A percentile compares a stretch with the other conserved stretches of the same genome.
Conservation (phyloP, 2,113 vertebrate species). For the Tupaia chinensis region DNA sequence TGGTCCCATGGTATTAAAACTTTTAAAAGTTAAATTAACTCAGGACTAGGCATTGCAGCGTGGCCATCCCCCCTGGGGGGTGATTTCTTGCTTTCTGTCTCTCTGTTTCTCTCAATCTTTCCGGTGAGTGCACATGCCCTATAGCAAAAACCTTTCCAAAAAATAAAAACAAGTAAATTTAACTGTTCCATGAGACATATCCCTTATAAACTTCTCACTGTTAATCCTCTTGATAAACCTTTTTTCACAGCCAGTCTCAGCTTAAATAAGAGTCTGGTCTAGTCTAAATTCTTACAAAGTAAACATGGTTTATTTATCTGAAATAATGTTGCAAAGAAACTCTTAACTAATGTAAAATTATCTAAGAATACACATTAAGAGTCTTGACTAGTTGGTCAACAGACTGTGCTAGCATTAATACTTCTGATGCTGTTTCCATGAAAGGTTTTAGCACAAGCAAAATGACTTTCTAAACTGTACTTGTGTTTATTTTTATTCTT, state of each 20-base stretch:
- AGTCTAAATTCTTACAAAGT: constrained; percentile 42
- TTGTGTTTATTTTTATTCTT: constrained; percentile 52
- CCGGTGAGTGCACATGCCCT: too few species aligned
- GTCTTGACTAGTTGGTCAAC: constrained; percentile 4
- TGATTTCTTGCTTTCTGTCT: too few species aligned
- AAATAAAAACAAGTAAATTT: neutral
- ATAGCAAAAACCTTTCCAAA: too few species aligned
- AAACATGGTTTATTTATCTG: constrained; percentile 24
- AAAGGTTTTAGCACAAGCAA: constrained; percentile 42
- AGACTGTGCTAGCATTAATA: neutral
- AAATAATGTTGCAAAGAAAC: constrained; percentile 36
- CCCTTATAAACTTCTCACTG: neutral
- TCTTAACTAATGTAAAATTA: constrained; percentile 44
- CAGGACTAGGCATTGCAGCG: too few species aligned
- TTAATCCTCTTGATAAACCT: constrained; percentile 22
- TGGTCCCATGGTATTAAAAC: neutral
- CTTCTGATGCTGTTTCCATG: constrained; percentile 23
- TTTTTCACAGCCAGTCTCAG: neutral
- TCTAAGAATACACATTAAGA: neutral
- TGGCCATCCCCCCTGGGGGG: too few species aligned
- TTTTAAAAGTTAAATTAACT: constrained; percentile 5
- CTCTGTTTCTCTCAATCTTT: too few species aligned
- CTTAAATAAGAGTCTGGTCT: constrained; percentile 11
- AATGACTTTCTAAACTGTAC: constrained; percentile 15
- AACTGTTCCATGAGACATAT: neutral